phyloP scores from a whole-genome alignment of 2,888 invertebrate genomes.

The Eumerus sabulonum region DNA sequence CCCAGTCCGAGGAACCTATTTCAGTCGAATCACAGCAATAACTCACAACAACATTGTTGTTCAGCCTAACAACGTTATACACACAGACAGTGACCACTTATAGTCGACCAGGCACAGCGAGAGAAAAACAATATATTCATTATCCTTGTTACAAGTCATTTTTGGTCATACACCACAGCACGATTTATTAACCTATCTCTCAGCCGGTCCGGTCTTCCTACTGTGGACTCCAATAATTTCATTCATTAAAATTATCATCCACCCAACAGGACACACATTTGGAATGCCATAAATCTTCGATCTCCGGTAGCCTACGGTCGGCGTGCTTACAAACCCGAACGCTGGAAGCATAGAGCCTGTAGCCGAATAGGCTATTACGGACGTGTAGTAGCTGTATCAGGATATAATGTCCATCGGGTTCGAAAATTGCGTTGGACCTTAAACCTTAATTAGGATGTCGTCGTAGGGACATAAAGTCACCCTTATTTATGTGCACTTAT shows the following conservation, averaged over 20 bases:
- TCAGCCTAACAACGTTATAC: conserved; percentile 50
- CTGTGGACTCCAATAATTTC: conserved; percentile 35
- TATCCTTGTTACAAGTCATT: conserved; percentile 69
- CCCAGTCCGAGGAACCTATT: conserved; percentile 47
- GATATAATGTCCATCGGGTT: conserved; percentile 64
- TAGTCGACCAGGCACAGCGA: conserved; percentile 45
- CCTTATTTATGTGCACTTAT: conserved; percentile 68
- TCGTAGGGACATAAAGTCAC: conserved; percentile 66
- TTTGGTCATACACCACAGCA: conserved; percentile 66
- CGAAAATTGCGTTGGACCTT: conserved; percentile 68
- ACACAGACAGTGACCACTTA: conserved; percentile 30
- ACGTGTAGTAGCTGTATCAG: conserved; percentile 25
- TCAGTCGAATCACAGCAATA: conserved; percentile 63
- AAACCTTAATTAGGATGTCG: conserved; percentile 69
- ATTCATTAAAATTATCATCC: conserved; percentile 69
- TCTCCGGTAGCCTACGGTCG: conserved; percentile 46
- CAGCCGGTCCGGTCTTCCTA: not conserved
- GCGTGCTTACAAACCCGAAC: not conserved
- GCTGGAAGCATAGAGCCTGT: not conserved
- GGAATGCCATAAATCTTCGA: conserved; percentile 67
- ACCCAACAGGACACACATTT: conserved; percentile 68
- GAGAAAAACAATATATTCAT: conserved; percentile 69
- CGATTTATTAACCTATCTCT: conserved; percentile 67
- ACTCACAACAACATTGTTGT: conserved; percentile 64
- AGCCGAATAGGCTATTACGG: not conserved